Base-by-base conservation (phyloP, 1,140 invertebrate species). In the Pantala flavescens region DNA sequence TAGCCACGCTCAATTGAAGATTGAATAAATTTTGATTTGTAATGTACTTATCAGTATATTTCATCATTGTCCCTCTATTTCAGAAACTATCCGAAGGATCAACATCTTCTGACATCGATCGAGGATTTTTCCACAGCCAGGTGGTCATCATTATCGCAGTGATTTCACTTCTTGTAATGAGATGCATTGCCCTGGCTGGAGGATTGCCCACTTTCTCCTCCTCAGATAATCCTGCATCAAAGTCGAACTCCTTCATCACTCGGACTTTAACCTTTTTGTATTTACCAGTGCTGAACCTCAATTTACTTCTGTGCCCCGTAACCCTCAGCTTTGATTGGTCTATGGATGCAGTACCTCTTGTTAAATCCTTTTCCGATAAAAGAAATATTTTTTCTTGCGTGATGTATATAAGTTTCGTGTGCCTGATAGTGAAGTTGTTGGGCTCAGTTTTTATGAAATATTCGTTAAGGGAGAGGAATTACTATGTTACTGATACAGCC, bases 301-400 rank as follows among this genome's bases (percentile, higher is more conserved):
- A 88, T 79, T 87, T 98, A 77, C 82, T 98, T 28, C 80, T 96
- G 0, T 93, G 88, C 79, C 95, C 95, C 12, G 87, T 88, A 77
- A 88, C 88, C 71, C 83, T 98, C 36, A 95, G 94, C 81, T 97
- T 96, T 81, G 95, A 98, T 81, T 98, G 95, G 95, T 95, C 94
- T 7, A 97, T 97, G 95, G 94, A 95, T 77, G 90, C 95, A 0
- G 89, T 98, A 77, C 93, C 94, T 0, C 85, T 92, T 73, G 87
- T 98, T 75, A 89, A 86, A 0, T 86, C 87, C 7, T 72, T 93
- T 7, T 84, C 86, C 74, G 95, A 98, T 83, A 80, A 86, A 0
- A 84, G 95, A 73, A 96, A 95, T 80, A 79, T 92, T 9, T 83
- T 89, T 70, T 88, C 91, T 0, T 77, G 90, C 11, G 81, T 88